Evolutionary conservation across 2,888 invertebrate genomes (phyloP).

Genomic region (Amiota minor): DNA sequence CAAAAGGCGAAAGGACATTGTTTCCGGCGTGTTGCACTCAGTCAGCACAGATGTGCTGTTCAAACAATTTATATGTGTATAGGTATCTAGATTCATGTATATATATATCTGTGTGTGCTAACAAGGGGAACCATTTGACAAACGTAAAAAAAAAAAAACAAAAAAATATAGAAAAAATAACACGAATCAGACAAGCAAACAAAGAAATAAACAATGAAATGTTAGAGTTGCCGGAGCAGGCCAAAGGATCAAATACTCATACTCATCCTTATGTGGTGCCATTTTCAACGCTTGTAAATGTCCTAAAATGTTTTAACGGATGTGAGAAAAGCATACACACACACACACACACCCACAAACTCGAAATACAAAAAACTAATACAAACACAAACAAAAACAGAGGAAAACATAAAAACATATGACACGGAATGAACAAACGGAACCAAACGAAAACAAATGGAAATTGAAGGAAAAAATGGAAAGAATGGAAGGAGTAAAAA

Average conservation of each 20-base stretch:
- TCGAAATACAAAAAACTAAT: slow-evolving; percentile 28
- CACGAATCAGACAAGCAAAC: slow-evolving; percentile 1
- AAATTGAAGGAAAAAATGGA: slow-evolving; percentile 63
- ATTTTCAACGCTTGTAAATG: not conserved
- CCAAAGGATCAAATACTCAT: slow-evolving; percentile 47
- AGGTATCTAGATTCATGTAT: slow-evolving; percentile 17
- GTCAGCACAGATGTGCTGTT: too few relatives aligned
- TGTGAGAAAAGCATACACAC: slow-evolving; percentile 19
- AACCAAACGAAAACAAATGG: slow-evolving; percentile 57
- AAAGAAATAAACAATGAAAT: not conserved
- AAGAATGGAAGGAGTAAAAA: not conserved
- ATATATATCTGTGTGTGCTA: slow-evolving; percentile 13
- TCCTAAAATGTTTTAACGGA: slow-evolving; percentile 14
- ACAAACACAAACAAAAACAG: slow-evolving; percentile 39
- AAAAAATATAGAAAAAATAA: slow-evolving; percentile 57
- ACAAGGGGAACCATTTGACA: slow-evolving; percentile 24
- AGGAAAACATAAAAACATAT: slow-evolving; percentile 49
- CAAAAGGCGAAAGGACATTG: slow-evolving; percentile 41
- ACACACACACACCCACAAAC: slow-evolving; percentile 35
- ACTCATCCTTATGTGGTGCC: not conserved
- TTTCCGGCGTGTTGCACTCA: slow-evolving; percentile 54
- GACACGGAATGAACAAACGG: slow-evolving; percentile 56
- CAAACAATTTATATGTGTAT: too few relatives aligned
- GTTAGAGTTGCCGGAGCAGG: slow-evolving; percentile 43
- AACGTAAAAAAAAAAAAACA: slow-evolving; percentile 39